Conservation (phyloP, 2,113 vertebrate species). For the Paralichthys olivaceus region DNA sequence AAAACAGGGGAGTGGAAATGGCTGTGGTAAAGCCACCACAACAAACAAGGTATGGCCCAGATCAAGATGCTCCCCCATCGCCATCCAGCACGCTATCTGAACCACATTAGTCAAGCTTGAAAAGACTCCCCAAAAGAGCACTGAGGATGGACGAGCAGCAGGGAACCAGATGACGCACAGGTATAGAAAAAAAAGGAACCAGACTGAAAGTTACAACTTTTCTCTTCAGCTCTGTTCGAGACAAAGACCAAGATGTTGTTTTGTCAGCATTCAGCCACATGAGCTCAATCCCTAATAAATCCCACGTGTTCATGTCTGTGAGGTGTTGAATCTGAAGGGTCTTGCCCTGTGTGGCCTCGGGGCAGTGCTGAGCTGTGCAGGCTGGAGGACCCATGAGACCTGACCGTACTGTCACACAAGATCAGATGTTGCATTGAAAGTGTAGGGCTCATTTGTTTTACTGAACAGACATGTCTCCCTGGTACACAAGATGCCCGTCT, state of each 20-base stretch:
- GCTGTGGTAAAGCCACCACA: constrained; percentile 56
- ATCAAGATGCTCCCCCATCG: constrained; percentile 71
- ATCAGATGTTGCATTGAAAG: constrained; percentile 63
- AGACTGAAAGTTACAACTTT: constrained; percentile 46
- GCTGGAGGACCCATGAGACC: constrained; percentile 56
- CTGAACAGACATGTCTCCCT: constrained; percentile 1
- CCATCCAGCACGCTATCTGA: constrained; percentile 71
- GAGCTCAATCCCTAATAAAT: constrained; percentile 70
- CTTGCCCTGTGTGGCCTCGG: constrained; percentile 63
- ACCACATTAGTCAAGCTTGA: constrained; percentile 75
- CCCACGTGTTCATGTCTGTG: constrained; percentile 74
- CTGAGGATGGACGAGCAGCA: constrained; percentile 68
- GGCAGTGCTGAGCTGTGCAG: constrained; percentile 54
- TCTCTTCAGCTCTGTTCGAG: constrained; percentile 20
- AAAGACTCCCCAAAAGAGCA: constrained; percentile 55
- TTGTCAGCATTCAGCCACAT: constrained; percentile 52
- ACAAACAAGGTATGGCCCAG: constrained; percentile 65
- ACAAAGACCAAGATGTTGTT: constrained; percentile 44
- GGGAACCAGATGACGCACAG: constrained; percentile 63
- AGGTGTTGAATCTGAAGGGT: constrained; percentile 75
- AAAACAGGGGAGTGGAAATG: constrained; percentile 36
- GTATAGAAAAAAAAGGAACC: constrained; percentile 55
- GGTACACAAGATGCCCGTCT: constrained; percentile 23
- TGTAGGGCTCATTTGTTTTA: constrained; percentile 37
- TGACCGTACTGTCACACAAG: constrained; percentile 53